phyloP scores from a whole-genome alignment of 1,140 invertebrate species.

The Bombyx mori region ASM3026992v2 NC_085107.1:17175501-17176000 shows the following conservation, averaged over 20 bases:
- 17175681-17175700: slow-evolving; percentile 79
- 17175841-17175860: too few relatives aligned
- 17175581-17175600: neutral
- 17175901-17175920: too few relatives aligned
- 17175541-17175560: neutral
- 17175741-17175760: slow-evolving; percentile 47
- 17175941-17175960: too few relatives aligned
- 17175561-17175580: neutral
- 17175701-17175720: slow-evolving; percentile 80
- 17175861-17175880: too few relatives aligned
- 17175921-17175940: too few relatives aligned
- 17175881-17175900: too few relatives aligned
- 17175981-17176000: too few relatives aligned
- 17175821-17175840: too few relatives aligned
- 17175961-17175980: too few relatives aligned
- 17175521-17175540: neutral
- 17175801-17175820: too few relatives aligned
- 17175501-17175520: slow-evolving; percentile 9
- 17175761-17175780: slow-evolving; percentile 33
- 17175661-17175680: slow-evolving; percentile 79
- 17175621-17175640: slow-evolving; percentile 1
- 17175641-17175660: slow-evolving; percentile 23
- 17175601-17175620: neutral
- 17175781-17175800: too few relatives aligned
- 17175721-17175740: slow-evolving; percentile 75